phyloP scores from a whole-genome alignment of 2,113 vertebrate genomes.

The Cettia cetti region DNA sequence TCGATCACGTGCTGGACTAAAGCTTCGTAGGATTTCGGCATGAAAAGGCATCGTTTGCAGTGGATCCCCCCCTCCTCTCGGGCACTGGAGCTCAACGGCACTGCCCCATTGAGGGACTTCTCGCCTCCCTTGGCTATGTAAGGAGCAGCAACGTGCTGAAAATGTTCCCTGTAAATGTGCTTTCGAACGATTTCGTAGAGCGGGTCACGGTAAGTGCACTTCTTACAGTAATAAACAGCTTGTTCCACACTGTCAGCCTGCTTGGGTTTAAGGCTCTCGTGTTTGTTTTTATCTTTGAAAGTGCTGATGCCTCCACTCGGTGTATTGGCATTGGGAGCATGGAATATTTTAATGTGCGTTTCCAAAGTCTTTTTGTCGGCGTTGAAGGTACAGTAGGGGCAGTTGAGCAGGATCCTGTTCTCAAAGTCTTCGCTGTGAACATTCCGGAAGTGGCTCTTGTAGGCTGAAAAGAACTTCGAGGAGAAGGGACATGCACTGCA shows the following conservation, averaged over 20 bases:
- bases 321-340: slow-evolving; percentile 88
- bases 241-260: slow-evolving; percentile 92
- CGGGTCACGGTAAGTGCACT: slow-evolving; percentile 99
- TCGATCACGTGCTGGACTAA: slow-evolving; percentile 98
- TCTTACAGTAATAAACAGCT: slow-evolving; percentile 99
- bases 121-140: slow-evolving; percentile 92
- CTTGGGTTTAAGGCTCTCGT: slow-evolving; percentile 87
- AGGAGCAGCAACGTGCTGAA: slow-evolving; percentile 95
- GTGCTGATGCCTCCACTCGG: slow-evolving; percentile 79
- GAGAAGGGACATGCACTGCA: slow-evolving; percentile 98
- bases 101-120: slow-evolving; percentile 87
- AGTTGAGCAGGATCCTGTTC: slow-evolving; percentile 97
- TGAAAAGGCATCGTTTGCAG: slow-evolving; percentile 97
- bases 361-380: slow-evolving; percentile 99
- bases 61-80: slow-evolving; percentile 87
- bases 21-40: slow-evolving; percentile 95
- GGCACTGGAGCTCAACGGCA: slow-evolving; percentile 74
- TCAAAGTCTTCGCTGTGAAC: slow-evolving; percentile 99
- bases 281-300: slow-evolving; percentile 89
- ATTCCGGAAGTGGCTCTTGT: slow-evolving; percentile 99
- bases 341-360: slow-evolving; percentile 98
- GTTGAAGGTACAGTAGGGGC: slow-evolving; percentile 98
- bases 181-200: slow-evolving; percentile 98
- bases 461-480: slow-evolving; percentile 98
- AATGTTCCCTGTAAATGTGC: slow-evolving; percentile 99